Conservation (phyloP, 2,797 vertebrate species). For the Schizopygopsis pylzovi region DNA sequence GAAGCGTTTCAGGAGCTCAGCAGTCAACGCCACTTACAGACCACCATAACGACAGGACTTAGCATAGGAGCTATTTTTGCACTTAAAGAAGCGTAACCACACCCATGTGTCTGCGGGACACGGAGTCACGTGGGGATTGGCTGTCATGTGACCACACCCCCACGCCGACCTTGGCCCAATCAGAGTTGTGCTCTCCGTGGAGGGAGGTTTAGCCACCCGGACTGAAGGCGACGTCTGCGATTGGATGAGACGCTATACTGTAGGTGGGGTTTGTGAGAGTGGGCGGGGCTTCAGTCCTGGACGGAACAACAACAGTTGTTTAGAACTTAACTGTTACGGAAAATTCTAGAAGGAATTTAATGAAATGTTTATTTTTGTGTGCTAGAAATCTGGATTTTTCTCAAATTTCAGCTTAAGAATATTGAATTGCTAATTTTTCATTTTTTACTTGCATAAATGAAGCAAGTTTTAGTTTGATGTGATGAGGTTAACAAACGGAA, state of each 20-base stretch:
- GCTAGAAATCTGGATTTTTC: constrained; percentile 55
- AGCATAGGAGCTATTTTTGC: constrained; percentile 82
- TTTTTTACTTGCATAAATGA: constrained; percentile 49
- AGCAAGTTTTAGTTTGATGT: constrained; percentile 64
- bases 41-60: constrained; percentile 71
- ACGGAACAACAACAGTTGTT: constrained; percentile 24
- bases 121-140: constrained; percentile 42
- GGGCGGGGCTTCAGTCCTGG: constrained; percentile 39
- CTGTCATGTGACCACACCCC: constrained; percentile 44
- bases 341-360: constrained; percentile 42
- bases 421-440: constrained; percentile 52
- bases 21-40: constrained; percentile 72
- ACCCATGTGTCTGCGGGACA: constrained; percentile 57
- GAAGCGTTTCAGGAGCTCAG: constrained; percentile 70
- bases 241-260: constrained; percentile 47
- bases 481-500: constrained; percentile 46
- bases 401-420: constrained; percentile 44
- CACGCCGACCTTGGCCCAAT: constrained; percentile 48
- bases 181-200: constrained; percentile 63
- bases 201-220: constrained; percentile 41
- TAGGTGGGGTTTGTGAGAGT: constrained; percentile 26
- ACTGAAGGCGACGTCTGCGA: constrained; percentile 40
- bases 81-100: constrained; percentile 77
- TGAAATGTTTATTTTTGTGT: constrained; percentile 32
- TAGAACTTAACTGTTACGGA: constrained; percentile 38